A percentile compares a stretch with the other conserved stretches of the same genome.
phyloP scores from a whole-genome alignment of 2,888 invertebrate genomes.

The Tetrapedia diversipes region DNA sequence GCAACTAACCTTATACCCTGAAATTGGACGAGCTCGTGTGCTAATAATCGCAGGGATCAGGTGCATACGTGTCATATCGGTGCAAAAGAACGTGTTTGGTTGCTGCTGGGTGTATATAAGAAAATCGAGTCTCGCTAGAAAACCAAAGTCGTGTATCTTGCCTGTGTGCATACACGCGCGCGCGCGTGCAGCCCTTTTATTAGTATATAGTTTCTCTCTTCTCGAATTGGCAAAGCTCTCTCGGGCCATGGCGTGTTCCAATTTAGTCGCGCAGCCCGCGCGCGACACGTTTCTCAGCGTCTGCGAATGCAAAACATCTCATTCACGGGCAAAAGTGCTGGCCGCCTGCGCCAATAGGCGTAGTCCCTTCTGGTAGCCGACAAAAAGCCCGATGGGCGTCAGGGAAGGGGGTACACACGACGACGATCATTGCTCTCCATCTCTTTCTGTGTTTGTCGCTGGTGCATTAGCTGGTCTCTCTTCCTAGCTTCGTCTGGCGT shows the following conservation, averaged over 20 bases:
- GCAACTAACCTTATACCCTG: neutral
- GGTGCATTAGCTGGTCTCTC: no score
- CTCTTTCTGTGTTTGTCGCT: slow-evolving; percentile 42
- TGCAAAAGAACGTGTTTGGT: neutral
- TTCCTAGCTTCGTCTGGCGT: slow-evolving; percentile 26
- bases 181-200: slow-evolving; percentile 44
- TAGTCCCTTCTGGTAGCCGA: slow-evolving; percentile 66
- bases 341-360: slow-evolving; percentile 72
- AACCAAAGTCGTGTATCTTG: no score
- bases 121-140: slow-evolving; percentile 35
- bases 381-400: slow-evolving; percentile 52
- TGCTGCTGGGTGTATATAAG: no score
- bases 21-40: neutral
- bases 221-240: slow-evolving; percentile 33
- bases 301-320: slow-evolving; percentile 83
- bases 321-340: slow-evolving; percentile 80
- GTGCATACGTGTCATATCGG: slow-evolving; percentile 8
- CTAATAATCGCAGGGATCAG: neutral
- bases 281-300: slow-evolving; percentile 79
- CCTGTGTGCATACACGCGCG: no score
- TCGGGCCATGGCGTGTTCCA: slow-evolving; percentile 66
- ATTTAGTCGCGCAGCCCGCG: slow-evolving; percentile 72
- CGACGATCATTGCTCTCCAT: slow-evolving; percentile 57
- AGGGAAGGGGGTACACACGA: slow-evolving; percentile 41
- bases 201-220: slow-evolving; percentile 32